Evolutionary conservation across 2,888 invertebrate species (phyloP), one percentile per base, ranked within the genome.

Genomic region (Nephrotoma guestfalica): DNA sequence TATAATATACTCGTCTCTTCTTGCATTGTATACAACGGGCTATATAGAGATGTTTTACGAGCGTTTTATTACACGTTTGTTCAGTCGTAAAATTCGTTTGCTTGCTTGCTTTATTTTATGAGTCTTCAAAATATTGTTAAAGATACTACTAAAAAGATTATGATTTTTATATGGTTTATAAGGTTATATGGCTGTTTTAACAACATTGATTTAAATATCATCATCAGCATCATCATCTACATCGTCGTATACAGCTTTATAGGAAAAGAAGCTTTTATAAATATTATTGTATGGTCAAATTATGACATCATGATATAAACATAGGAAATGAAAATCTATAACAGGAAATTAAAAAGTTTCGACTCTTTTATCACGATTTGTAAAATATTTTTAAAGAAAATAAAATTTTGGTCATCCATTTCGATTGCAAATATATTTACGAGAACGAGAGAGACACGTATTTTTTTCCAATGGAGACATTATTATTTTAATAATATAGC

Each of bases 21-120:
- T 7, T 71, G 30, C 30, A 57, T 15, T 57, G 13, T 30, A 30
- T 30, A 30, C 30, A 30, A 3, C 30, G 30, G 30, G 30, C 13
- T 51, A 57, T 57, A 57, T 57, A 57, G 51, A 71, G 71, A 71
- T 71, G 71, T 86, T 86, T 86, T 86, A 86, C 83, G 51, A 47
- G 41, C 40, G 57, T 86, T 86, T 86, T 86, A 86, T 86, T 85
- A 86, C 86, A 86, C 85, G 86, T 86, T 86, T 86, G 86, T 85
- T 86, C 86, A 85, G 85, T 86, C 86, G 86, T 86, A 86, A 86
- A 86, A 86, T 47, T 47, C 47, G 47, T 83, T 83, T 71, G 86
- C 83, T 83, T 83, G 86, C 83, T 30, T 71, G 71, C 30, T 57
- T 51, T 83, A 30, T 86, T 87, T 84, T 86, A 86, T 30, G 86